These are phyloP conservation scores for Sandelia bainsii DNA, from an alignment of 2,797 vertebrate genomes.

Conservation along the genomic window DNA sequence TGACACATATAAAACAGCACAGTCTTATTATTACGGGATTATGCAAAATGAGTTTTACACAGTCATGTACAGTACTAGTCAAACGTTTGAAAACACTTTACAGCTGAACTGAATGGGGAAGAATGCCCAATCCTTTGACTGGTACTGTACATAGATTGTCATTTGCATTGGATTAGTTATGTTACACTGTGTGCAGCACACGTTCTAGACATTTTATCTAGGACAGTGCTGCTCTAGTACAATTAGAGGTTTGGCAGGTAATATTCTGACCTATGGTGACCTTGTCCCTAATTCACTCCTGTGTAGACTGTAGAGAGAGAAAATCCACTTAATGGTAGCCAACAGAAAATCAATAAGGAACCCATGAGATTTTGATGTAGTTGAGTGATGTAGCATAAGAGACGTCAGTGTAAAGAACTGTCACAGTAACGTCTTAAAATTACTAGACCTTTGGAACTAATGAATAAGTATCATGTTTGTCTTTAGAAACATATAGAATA, in stretches of 20 bases:
- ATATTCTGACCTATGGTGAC: conserved; percentile 54
- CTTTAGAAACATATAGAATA: neutral
- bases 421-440: neutral
- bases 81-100: too few species aligned
- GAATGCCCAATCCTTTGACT: too few species aligned
- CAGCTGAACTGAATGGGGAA: too few species aligned
- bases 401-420: neutral
- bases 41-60: neutral
- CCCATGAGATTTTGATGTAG: conserved; percentile 9
- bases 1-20: neutral
- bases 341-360: conserved; percentile 58
- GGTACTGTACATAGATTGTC: neutral
- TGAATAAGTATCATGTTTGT: neutral
- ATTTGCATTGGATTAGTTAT: conserved; percentile 3
- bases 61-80: too few species aligned
- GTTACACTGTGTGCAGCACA: neutral
- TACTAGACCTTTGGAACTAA: neutral
- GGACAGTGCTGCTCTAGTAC: conserved; percentile 1
- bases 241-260: conserved; percentile 19
- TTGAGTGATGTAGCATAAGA: neutral
- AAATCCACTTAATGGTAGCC: conserved; percentile 45
- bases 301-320: conserved; percentile 45
- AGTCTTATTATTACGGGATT: conserved; percentile 7
- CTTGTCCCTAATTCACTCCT: conserved; percentile 61
- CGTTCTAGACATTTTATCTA: conserved; percentile 10